A percentile compares a stretch with the other conserved stretches of the same genome.
phyloP scores from a whole-genome alignment of 2,797 vertebrate species.

The Pogonophryne albipinna region DNA sequence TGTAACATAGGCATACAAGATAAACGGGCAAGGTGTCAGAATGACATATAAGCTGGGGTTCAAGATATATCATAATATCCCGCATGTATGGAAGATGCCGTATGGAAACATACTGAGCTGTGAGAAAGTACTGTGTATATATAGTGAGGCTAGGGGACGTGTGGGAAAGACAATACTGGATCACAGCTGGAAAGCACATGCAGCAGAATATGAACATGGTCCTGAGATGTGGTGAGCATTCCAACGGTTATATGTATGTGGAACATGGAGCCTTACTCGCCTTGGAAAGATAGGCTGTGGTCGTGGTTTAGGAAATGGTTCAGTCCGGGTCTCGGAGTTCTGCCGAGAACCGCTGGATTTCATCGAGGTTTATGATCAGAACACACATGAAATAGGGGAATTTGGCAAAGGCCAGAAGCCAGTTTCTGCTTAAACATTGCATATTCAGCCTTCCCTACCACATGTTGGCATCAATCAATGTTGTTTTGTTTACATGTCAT shows the following conservation, averaged over 20 bases:
- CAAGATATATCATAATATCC: slow-evolving; percentile 14
- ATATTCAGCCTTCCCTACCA: slow-evolving; percentile 41
- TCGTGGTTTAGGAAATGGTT: slow-evolving; percentile 84
- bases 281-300: slow-evolving; percentile 83
- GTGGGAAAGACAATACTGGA: slow-evolving; percentile 74
- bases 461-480: slow-evolving; percentile 34
- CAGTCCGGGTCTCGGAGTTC: slow-evolving; percentile 73
- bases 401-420: slow-evolving; percentile 50
- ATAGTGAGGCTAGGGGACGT: slow-evolving; percentile 39
- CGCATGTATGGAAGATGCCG: background rate
- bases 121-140: slow-evolving; percentile 50
- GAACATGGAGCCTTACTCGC: slow-evolving; percentile 79
- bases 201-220: slow-evolving; percentile 77
- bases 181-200: slow-evolving; percentile 86
- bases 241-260: slow-evolving; percentile 82
- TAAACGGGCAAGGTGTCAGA: slow-evolving; percentile 23
- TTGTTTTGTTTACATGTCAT: slow-evolving; percentile 42
- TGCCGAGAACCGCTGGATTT: slow-evolving; percentile 75
- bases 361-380: slow-evolving; percentile 74
- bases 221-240: slow-evolving; percentile 85
- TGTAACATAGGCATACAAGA: background rate
- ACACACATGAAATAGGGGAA: slow-evolving; percentile 72
- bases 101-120: slow-evolving; percentile 36
- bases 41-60: background rate
- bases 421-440: slow-evolving; percentile 39